phyloP scores from a whole-genome alignment of 2,113 vertebrate genomes.

The Gadus chalcogrammus region DNA sequence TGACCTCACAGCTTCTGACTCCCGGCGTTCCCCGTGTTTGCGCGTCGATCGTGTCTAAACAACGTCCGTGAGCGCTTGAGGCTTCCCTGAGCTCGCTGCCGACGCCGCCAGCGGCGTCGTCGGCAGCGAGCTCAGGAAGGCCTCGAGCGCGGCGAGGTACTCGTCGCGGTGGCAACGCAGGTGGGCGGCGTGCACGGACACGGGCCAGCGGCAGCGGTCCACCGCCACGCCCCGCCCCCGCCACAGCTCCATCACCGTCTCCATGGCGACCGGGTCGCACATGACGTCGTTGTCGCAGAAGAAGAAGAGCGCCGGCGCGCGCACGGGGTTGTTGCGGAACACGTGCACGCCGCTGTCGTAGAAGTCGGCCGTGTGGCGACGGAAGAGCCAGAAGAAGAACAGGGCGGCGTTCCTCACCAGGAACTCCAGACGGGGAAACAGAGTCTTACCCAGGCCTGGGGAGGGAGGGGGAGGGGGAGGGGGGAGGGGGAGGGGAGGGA shows the following conservation, averaged over 20 bases:
- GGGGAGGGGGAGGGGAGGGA: not conserved
- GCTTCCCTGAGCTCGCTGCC: constrained; percentile 44
- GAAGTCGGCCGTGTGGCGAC: constrained; percentile 26
- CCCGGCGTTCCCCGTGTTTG: too few relatives aligned
- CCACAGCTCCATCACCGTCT: constrained; percentile 45
- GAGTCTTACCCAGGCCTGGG: constrained; percentile 60
- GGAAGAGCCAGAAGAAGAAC: constrained; percentile 61
- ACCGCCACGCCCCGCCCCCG: constrained; percentile 39
- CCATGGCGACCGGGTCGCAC: constrained; percentile 27
- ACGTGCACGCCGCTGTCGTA: constrained; percentile 37
- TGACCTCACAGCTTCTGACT: too few relatives aligned
- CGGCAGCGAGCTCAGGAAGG: constrained; percentile 43
- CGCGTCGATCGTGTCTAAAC: not conserved
- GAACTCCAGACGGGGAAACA: constrained; percentile 52
- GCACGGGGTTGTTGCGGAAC: constrained; percentile 37
- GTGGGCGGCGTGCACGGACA: constrained; percentile 50
- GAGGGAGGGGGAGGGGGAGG: not conserved
- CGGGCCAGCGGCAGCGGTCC: constrained; percentile 54
- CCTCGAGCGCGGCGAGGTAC: constrained; percentile 37
- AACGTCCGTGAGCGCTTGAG: constrained; percentile 21
- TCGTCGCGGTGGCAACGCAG: constrained; percentile 55
- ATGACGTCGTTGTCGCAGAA: constrained; percentile 56
- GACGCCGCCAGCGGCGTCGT: not conserved
- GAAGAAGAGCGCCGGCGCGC: constrained; percentile 59
- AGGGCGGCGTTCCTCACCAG: constrained; percentile 32